Percentiles rank a stretch among this genome's conserved stretches.
Evolutionary conservation across 2,888 invertebrate species (phyloP).

Genomic region (Apoderus coryli): DNA sequence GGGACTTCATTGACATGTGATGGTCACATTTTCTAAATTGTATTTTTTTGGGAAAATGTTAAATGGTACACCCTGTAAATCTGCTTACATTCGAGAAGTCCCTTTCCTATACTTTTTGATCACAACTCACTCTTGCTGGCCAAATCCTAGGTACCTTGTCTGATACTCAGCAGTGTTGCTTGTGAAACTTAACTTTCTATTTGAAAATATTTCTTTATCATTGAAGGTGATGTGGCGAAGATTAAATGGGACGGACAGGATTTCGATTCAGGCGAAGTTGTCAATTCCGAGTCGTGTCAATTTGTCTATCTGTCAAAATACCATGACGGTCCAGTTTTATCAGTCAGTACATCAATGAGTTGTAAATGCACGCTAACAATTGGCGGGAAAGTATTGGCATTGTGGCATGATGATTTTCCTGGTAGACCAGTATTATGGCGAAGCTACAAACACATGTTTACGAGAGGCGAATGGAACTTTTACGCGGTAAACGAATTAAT

Average conservation of each 20-base stretch:
- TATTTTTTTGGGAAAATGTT: too few relatives aligned
- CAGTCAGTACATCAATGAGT: slow-evolving; percentile 11
- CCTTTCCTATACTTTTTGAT: too few relatives aligned
- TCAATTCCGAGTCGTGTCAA: slow-evolving; percentile 49
- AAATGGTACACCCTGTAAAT: too few relatives aligned
- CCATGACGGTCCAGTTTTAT: slow-evolving; percentile 54
- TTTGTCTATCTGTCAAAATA: slow-evolving; percentile 29
- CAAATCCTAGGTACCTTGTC: too few relatives aligned
- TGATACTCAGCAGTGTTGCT: too few relatives aligned
- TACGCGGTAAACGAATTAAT: too few relatives aligned
- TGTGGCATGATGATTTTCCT: slow-evolving; percentile 39
- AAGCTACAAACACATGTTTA: slow-evolving; percentile 40
- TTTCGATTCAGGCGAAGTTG: slow-evolving; percentile 43
- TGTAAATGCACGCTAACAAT: slow-evolving; percentile 18
- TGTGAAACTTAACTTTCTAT: too few relatives aligned
- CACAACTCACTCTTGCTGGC: too few relatives aligned
- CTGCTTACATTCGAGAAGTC: too few relatives aligned
- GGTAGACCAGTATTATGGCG: slow-evolving; percentile 53
- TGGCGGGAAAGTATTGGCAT: slow-evolving; percentile 28
- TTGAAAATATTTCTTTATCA: too few relatives aligned
- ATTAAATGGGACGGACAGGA: slow-evolving; percentile 54
- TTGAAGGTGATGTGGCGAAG: slow-evolving; percentile 29
- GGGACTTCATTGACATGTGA: too few relatives aligned
- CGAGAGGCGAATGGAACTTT: slow-evolving; percentile 54
- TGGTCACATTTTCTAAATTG: too few relatives aligned